Base-by-base conservation (phyloP, 2,888 invertebrate genomes). In the Notodonta dromedarius region DNA sequence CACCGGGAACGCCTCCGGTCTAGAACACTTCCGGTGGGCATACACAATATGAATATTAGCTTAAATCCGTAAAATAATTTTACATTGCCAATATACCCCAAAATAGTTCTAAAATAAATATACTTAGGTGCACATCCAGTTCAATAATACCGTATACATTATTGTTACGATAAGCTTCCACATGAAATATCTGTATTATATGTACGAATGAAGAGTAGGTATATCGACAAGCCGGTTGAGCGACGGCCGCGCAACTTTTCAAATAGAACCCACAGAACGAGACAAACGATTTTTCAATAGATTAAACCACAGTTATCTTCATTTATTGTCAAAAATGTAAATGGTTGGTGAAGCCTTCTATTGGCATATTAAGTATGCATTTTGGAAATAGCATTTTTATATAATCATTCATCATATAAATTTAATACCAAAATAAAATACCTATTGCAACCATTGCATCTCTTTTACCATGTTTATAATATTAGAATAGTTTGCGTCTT, bases 221-320 rank as follows among this genome's bases (percentile, higher is more conserved):
- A 62, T 72, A 68, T 66, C 63, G 66, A 73, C 69, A 65, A 64
- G 58, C 61, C 52, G 56, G 4, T 24, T 9, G 56, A 39, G 58
- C 59, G 74, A 67, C 51, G 58, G 61, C 64, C 61, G 53, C 58
- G 61, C 71, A 60, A 73, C 61, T 65, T 71, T 71, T 73, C 52
- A 62, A 71, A 65, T 58, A 52, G 16, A 71, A 61, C 46, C 58
- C 60, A 65, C 57, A 48, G 44, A 66, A 63, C 57, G 63, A 57
- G 60, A 74, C 63, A 63, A 62, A 57, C 61, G 72, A 71, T 71
- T 72, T 70, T 66, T 66, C 67, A 63, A 69, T 65, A 71, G 69
- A 73, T 76, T 70, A 71, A 76, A 77, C 68, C 77, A 82, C 87
- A 81, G 87, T 86, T 86, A 87, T 71, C 61, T 71, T 77, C 69